These are phyloP conservation scores for Ophion ventricosus DNA, from an alignment of 2,888 invertebrate species.

Conservation along the genomic window DNA sequence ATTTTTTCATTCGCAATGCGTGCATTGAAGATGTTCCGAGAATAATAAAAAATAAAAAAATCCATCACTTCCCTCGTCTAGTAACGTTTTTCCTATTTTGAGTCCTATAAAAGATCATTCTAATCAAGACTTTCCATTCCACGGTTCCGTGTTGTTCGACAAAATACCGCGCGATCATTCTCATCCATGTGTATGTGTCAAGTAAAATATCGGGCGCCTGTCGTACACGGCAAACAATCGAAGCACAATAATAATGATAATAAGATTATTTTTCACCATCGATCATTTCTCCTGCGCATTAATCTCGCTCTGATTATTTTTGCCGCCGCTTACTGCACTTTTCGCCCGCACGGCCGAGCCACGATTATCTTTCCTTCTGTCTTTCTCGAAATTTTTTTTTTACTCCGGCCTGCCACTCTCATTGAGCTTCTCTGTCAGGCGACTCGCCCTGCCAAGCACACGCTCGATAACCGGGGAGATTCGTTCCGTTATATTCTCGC, in stretches of 20 bases:
- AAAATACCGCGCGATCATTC: too few species aligned
- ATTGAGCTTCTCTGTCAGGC: conserved; percentile 6
- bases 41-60: too few species aligned
- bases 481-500: not conserved
- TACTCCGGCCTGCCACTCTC: conserved; percentile 44
- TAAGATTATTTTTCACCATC: conserved; percentile 12
- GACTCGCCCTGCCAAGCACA: not conserved
- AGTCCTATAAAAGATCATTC: too few species aligned
- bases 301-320: conserved; percentile 61
- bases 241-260: conserved; percentile 15
- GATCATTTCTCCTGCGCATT: conserved; percentile 43
- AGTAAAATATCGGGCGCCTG: too few species aligned
- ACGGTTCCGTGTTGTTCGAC: too few species aligned
- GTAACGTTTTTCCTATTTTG: too few species aligned
- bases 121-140: too few species aligned
- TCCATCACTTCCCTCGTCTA: too few species aligned
- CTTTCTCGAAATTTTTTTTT: conserved; percentile 17
- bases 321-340: conserved; percentile 40
- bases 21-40: not conserved
- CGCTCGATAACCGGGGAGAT: conserved; percentile 1
- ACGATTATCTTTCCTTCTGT: conserved; percentile 37
- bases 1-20: not conserved
- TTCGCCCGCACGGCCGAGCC: conserved; percentile 23
- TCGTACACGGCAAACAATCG: not conserved
- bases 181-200: too few species aligned